Evolutionary conservation across 2,797 vertebrate species (phyloP), one percentile per base, ranked within the genome.

Genomic region (Apogon hyalosoma): DNA sequence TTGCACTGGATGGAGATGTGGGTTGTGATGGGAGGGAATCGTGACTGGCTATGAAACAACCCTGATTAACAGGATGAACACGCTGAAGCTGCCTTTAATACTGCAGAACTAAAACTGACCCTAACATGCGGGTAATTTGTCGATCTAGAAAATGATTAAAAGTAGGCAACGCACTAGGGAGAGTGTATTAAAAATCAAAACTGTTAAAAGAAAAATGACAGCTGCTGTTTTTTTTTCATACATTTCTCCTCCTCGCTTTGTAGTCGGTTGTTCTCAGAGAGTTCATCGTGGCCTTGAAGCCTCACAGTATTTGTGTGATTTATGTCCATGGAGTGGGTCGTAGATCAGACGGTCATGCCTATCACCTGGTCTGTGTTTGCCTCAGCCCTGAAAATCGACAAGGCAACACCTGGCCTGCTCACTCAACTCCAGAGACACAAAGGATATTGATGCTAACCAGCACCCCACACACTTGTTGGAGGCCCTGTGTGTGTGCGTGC

Each of bases 371-470:
- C 80, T 63, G 31, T 74, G 67, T 85, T 83, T 76, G 73, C 66
- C 55, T 80, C 59, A 1, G 50, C 83, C 73, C 63, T 28, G 64
- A 75, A 63, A 70, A 75, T 75, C 55, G 55, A 75, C 62, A 31
- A 74, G 80, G 55, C 73, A 83, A 75, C 90, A 89, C 87, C 85
- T 91, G 89, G 85, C 69, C 68, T 40, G 1, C 63, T 91, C 84
- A 69, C 62, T 91, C 88, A 84, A 68, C 67, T 77, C 75, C 69
- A 14, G 72, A 55, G 49, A 63, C 45, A 10, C 57, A 19, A 46
- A 19, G 53, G 60, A 62, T 76, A 56, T 47, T 84, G 85, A 88
- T 78, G 77, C 69, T 80, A 83, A 18, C 70, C 84, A 86, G 74
- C 46, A 40, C 64, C 42, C 40, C 39, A 54, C 45, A 65, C 76